A percentile compares a stretch with the other conserved stretches of the same genome.
Evolutionary conservation across 2,888 invertebrate species (phyloP).

Genomic region (Xylota sylvarum): DNA sequence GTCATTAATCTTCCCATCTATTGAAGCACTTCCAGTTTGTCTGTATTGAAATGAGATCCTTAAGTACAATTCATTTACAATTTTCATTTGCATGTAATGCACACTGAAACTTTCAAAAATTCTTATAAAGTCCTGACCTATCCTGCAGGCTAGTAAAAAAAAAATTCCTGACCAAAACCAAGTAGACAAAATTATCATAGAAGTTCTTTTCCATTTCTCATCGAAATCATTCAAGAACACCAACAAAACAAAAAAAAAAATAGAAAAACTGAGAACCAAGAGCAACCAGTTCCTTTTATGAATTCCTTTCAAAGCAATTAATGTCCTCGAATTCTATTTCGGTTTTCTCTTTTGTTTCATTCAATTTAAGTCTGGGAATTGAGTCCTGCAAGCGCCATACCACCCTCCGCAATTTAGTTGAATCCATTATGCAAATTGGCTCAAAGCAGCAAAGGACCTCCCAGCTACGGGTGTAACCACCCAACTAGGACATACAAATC

Average conservation of each 20-base stretch:
- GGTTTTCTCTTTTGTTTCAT: constrained; percentile 33
- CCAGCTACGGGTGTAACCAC: background rate
- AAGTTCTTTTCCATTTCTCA: constrained; percentile 5
- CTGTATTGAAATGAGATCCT: background rate
- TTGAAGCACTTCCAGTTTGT: background rate
- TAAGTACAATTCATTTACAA: background rate
- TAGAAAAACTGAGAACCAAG: background rate
- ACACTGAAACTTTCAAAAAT: constrained; percentile 6
- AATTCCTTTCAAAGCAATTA: constrained; percentile 64
- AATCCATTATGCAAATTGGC: constrained; percentile 76
- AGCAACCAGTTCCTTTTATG: constrained; percentile 42
- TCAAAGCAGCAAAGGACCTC: constrained; percentile 45
- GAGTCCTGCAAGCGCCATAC: background rate
- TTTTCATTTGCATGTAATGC: constrained; percentile 22
- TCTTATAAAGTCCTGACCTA: constrained; percentile 6
- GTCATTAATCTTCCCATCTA: background rate
- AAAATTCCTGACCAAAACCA: background rate
- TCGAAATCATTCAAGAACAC: constrained; percentile 1
- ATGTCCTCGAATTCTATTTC: constrained; percentile 68
- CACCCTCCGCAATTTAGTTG: constrained; percentile 61
- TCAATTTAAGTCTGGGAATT: constrained; percentile 32
- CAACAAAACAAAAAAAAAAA: background rate
- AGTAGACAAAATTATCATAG: background rate
- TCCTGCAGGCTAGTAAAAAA: background rate
- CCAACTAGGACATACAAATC: constrained; percentile 59